Base-by-base conservation (phyloP, 2,797 vertebrate genomes). In the Enoplosus armatus region DNA sequence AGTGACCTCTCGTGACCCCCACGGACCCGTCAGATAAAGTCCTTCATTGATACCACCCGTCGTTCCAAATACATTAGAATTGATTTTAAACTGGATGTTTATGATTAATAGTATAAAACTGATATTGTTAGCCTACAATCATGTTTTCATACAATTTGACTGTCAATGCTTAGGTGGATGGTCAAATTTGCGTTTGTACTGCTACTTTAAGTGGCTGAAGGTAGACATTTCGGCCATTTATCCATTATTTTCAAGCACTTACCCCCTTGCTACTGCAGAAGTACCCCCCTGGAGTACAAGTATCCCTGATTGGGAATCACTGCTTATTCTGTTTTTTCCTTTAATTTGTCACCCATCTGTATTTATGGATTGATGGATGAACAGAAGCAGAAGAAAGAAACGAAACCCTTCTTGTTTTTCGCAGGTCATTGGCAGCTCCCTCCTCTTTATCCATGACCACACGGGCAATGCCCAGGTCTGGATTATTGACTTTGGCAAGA, bases 401-500 rank as follows among this genome's bases (percentile, higher is more conserved):
- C 33, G 26, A 51, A 53, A 43, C 5, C 51, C 9, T 75, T 72
- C 51, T 35, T 41, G 12, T 37, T 79, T 62, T 76, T 26, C 75
- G n/a, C 80, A 99, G 98, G 97, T 99, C 22, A 98, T 99, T n/a
- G 98, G 98, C 89, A 99, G 98, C 94, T 99, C 98, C 5, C 96
- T 99, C 83, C 97, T 99, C 88, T 99, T 99, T 83, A 97, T 99
- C 85, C 98, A 99, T 0, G 97, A 99, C 90, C 95, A 96, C 86
- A 97, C 92, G 18, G 96, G 96, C 72, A 96, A 91, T 2, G 97
- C 97, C 0, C 95, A 98, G 9, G 95, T 99, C 64, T 99, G 98
- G 98, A 96, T 99, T 72, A 99, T 99, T 6, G 98, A 99, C 95
- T 99, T 99, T 89, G 98, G 98, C 60, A 99, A 97, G 93, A 99